phyloP scores from a whole-genome alignment of 1,140 invertebrate species.

The Drosophila jambulina region DNA sequence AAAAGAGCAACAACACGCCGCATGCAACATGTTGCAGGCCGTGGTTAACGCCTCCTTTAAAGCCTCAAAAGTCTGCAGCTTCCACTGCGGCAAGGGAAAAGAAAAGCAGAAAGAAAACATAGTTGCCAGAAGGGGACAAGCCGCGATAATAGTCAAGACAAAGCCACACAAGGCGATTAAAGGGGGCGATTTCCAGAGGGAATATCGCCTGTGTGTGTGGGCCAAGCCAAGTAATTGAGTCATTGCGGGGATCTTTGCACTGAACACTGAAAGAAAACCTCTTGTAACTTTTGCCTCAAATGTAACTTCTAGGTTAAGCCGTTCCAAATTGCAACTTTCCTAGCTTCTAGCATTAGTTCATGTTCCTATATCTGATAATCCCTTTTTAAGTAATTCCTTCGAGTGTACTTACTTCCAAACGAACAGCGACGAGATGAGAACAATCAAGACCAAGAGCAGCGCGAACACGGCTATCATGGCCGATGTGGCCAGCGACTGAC shows the following conservation, averaged over 20 bases:
- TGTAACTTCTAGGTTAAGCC: no score
- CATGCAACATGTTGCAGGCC: conserved; percentile 69
- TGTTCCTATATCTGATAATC: not conserved
- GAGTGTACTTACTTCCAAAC: conserved; percentile 91
- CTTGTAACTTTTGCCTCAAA: not conserved
- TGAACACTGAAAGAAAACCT: not conserved
- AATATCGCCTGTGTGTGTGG: conserved; percentile 17
- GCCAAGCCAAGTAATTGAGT: conserved; percentile 52
- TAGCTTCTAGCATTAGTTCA: not conserved
- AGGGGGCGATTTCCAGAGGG: conserved; percentile 10
- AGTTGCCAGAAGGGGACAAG: conserved; percentile 55
- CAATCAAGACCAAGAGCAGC: conserved; percentile 89
- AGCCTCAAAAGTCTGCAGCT: conserved; percentile 29
- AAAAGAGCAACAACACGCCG: conserved; percentile 36
- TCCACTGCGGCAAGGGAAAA: conserved; percentile 35
- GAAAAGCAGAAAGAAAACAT: conserved; percentile 20
- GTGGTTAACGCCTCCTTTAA: conserved; percentile 58
- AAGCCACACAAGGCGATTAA: conserved; percentile 51
- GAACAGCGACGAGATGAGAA: conserved; percentile 90
- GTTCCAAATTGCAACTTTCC: no score
- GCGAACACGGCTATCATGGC: conserved; percentile 91
- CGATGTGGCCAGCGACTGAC: conserved; percentile 91
- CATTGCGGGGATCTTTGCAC: conserved; percentile 35
- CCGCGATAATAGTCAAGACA: conserved; percentile 58
- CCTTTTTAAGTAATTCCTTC: not conserved